These are phyloP conservation scores for Naja naja DNA, from an alignment of 2,113 vertebrate species.

Conservation along the genomic window DNA sequence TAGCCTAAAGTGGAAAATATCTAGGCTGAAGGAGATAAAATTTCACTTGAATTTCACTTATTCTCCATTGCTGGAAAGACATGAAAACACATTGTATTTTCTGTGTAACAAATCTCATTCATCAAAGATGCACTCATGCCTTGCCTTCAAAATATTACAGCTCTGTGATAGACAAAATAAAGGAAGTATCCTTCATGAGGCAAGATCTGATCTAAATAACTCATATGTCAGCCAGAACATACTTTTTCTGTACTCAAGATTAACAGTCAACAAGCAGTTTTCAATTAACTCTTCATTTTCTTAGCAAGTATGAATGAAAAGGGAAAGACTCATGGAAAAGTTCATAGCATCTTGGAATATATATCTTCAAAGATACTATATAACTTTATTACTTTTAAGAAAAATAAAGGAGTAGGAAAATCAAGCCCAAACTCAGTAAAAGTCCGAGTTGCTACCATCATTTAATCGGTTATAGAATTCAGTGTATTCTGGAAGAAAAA, in stretches of 20 bases:
- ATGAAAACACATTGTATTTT: constrained; percentile 19
- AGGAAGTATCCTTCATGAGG: neutral
- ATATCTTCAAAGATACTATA: neutral
- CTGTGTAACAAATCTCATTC: constrained; percentile 30
- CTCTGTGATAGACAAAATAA: constrained; percentile 16
- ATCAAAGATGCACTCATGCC: constrained; percentile 34
- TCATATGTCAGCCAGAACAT: neutral
- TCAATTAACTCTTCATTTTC: neutral
- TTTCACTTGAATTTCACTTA: constrained; percentile 48
- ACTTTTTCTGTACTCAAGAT: neutral
- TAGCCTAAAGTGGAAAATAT: constrained; percentile 57
- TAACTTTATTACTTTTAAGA: neutral
- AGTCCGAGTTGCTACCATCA: neutral
- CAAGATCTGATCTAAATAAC: constrained; percentile 9
- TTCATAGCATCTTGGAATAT: neutral
- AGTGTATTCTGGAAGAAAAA: neutral
- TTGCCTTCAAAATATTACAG: constrained; percentile 7
- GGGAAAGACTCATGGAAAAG: neutral
- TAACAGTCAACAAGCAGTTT: constrained; percentile 11
- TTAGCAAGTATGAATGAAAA: neutral
- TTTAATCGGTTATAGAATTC: constrained; percentile 1
- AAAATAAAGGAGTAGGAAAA: neutral
- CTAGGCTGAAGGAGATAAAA: constrained; percentile 56
- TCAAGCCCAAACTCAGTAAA: neutral
- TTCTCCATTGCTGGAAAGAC: constrained; percentile 13